A percentile compares a stretch with the other conserved stretches of the same genome.
These are phyloP conservation scores for Sternotherus odoratus DNA, from an alignment of 2,797 vertebrate species.

Conservation along the genomic window DNA sequence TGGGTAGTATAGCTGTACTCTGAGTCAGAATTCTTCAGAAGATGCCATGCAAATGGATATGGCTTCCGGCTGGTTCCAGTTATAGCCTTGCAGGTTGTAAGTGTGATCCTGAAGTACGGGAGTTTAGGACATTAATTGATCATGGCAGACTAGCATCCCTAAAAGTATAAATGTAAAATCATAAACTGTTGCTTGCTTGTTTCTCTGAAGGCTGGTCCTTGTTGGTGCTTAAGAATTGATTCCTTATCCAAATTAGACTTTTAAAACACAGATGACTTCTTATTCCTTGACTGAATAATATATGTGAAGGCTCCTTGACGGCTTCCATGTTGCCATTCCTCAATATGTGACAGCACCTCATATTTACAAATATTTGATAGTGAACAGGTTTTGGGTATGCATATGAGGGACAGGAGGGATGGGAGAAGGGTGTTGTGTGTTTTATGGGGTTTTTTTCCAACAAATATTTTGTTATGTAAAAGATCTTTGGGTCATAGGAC, in stretches of 20 bases:
- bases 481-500: neutral
- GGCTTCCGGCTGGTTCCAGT: neutral
- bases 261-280: neutral
- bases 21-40: slow-evolving; percentile 15
- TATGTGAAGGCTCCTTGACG: neutral
- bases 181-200: neutral
- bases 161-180: neutral
- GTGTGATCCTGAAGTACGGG: neutral
- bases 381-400: neutral
- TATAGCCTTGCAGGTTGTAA: neutral
- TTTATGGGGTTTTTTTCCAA: fast-evolving
- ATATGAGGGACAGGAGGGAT: neutral
- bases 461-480: neutral
- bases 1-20: no score
- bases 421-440: neutral
- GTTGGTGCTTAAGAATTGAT: neutral
- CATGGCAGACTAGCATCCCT: neutral
- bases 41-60: neutral
- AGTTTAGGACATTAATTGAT: neutral
- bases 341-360: neutral
- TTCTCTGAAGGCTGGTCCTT: neutral
- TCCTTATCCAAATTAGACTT: neutral
- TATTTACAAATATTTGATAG: neutral
- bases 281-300: neutral
- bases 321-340: neutral